Evolutionary conservation across 2,113 vertebrate species (phyloP).

Genomic region (Seriola aureovittata): DNA sequence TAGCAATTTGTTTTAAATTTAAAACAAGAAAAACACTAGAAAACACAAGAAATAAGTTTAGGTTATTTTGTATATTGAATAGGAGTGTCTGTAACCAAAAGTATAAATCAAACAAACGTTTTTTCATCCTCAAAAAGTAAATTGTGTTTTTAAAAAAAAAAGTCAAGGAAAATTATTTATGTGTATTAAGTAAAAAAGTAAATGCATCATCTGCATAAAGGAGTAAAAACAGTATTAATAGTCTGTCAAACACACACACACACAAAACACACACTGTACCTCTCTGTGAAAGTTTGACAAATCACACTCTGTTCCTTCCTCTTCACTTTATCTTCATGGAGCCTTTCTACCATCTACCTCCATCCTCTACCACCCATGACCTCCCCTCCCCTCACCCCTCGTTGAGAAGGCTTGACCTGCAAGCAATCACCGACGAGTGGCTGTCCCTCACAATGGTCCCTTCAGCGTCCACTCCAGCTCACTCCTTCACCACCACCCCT

Average conservation of each 20-base stretch:
- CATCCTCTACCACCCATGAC: slow-evolving; percentile 65
- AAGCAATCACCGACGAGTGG: slow-evolving; percentile 81
- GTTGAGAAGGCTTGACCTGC: slow-evolving; percentile 75
- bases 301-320: slow-evolving; percentile 65
- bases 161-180: neutral
- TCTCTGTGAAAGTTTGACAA: slow-evolving; percentile 47
- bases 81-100: neutral
- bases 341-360: slow-evolving; percentile 81
- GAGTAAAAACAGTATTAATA: neutral
- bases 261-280: neutral
- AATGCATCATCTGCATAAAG: neutral
- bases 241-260: neutral
- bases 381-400: slow-evolving; percentile 74
- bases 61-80: neutral
- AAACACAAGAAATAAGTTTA: too few relatives aligned
- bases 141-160: too few relatives aligned
- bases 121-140: neutral
- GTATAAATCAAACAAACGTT: neutral
- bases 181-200: neutral
- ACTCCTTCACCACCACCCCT: slow-evolving; percentile 72
- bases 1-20: neutral
- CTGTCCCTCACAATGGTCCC: slow-evolving; percentile 84
- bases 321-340: slow-evolving; percentile 70
- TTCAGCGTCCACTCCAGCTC: slow-evolving; percentile 69
- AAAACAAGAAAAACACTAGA: too few relatives aligned